Conservation (phyloP, 1,140 invertebrate species). For the Apis florea region DNA sequence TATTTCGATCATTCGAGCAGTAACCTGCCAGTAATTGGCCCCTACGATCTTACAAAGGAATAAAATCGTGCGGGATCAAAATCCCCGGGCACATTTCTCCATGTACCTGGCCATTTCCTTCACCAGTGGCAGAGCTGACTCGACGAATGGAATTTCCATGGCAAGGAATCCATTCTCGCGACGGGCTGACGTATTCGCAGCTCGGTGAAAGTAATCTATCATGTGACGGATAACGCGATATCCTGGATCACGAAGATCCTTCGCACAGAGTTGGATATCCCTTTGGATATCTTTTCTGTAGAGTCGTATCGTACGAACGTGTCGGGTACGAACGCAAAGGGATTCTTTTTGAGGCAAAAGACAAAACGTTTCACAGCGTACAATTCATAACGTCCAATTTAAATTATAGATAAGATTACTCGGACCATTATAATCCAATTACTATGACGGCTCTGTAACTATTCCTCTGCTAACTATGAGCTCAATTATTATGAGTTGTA, state of each 20-base stretch:
- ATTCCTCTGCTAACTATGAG: too few relatives aligned
- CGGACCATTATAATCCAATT: too few relatives aligned
- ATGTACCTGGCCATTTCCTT: slow-evolving; percentile 10
- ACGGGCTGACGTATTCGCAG: slow-evolving; percentile 52
- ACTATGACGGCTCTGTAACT: too few relatives aligned
- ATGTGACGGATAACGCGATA: slow-evolving; percentile 47
- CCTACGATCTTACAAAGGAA: not conserved
- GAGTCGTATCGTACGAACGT: not conserved
- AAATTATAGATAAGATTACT: too few relatives aligned
- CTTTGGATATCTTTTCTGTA: not conserved
- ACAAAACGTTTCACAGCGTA: too few relatives aligned
- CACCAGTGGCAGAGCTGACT: slow-evolving; percentile 8
- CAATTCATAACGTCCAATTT: too few relatives aligned
- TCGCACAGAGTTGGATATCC: not conserved
- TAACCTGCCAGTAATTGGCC: slow-evolving; percentile 12
- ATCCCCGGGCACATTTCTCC: slow-evolving; percentile 31
- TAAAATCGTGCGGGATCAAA: slow-evolving; percentile 1
- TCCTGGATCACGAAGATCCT: slow-evolving; percentile 22
- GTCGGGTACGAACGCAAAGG: not conserved
- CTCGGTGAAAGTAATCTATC: slow-evolving; percentile 63
- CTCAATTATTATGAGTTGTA: too few relatives aligned
- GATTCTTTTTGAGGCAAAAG: too few relatives aligned
- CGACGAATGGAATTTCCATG: slow-evolving; percentile 56
- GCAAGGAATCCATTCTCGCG: slow-evolving; percentile 54
- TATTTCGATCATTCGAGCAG: not conserved